Evolutionary conservation across 2,113 vertebrate genomes (phyloP), one percentile per base, ranked within the genome.

Genomic region (Coptodon bakossiorum): DNA sequence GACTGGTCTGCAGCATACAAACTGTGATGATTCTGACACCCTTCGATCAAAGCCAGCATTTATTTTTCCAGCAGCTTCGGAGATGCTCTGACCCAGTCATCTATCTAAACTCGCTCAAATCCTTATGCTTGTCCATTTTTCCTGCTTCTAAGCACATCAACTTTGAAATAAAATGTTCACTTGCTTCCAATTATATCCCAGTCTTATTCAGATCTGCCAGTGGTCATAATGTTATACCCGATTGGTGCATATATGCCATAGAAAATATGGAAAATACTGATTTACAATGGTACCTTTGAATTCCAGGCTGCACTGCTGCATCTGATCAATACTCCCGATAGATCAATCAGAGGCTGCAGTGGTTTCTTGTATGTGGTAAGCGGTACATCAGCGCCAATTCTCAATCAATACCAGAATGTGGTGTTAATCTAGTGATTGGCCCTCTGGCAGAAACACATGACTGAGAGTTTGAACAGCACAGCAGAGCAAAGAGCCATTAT

Each of bases 401-500:
- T 27, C 61, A 82, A 93, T 94, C 90, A 6, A 93, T 92, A 82
- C 2, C 54, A 45, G 73, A 56, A 29, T 71, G 85, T 76, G 6
- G 91, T 76, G 92, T 90, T 96, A 93, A 95, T 96, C 90, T 94
- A 88, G 86, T 85, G 91, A 94, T 92, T 94, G 92, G 89, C 76
- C 82, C 84, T 79, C 80, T 95, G 94, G 92, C 93, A 92, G 54
- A 80, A 91, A 88, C 22, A 73, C 61, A 86, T 52, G 89, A 85
- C 73, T 88, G 85, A 93, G 78, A 86, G 81, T 80, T 84, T 90
- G 82, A 91, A 89, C 88, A 90, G 91, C 90, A 31, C 93, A 92
- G 92, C 91, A 91, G 34, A 89, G 56, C 88, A 79, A 76, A 89
- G 84, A 86, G 84, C 83, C 85, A 89, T 94, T 89, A 91, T 89